Evolutionary conservation across 2,113 vertebrate genomes (phyloP), one percentile per base, ranked within the genome.

Genomic region (Prinia subflava): DNA sequence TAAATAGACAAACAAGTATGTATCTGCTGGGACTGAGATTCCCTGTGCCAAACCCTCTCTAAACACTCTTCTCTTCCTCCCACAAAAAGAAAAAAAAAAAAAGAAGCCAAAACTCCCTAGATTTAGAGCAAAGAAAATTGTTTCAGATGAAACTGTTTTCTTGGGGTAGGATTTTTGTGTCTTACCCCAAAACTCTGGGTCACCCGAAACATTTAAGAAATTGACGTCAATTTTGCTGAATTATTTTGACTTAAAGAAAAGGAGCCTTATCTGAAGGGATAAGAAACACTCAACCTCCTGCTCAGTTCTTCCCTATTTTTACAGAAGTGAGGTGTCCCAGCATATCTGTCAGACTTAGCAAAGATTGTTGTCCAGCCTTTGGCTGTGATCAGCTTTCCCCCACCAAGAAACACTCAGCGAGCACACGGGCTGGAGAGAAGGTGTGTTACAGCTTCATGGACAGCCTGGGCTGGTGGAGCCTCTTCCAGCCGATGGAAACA

Each of bases 1-100:
- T 89, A 95, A 95, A 89, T 35, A 92, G 89, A 60, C 64, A 92
- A 94, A 77, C 76, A 91, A 94, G 49, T 68, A 91, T 71, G 74
- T 91, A 92, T 96, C 89, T 94, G 81, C 74, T 94, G 87, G 65
- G 87, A 92, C 60, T 44, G 41, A 89, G 62, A 60, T 49, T 68
- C 46, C 49, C 53, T 92, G 53, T 75, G 94, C 95, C 95, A 95
- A 95, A 91, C 18, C 49, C 35, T 59, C 71, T 59, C 63, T 52
- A 84, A 89, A 71, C 10, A 25, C 22, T 74, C 27, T 89, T 92
- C 22, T 74, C 27, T 89, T 92, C 81, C 65, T 92, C 37, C 17
- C 60, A 87, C 30, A 75, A 37, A 78, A 5, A 24, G 46, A 6
- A 41, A 76, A 70, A 4, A 11, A 44, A n/a, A 39, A 39, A 39